phyloP scores from a whole-genome alignment of 1,140 invertebrate genomes.

The Drosophila hydei region DNA sequence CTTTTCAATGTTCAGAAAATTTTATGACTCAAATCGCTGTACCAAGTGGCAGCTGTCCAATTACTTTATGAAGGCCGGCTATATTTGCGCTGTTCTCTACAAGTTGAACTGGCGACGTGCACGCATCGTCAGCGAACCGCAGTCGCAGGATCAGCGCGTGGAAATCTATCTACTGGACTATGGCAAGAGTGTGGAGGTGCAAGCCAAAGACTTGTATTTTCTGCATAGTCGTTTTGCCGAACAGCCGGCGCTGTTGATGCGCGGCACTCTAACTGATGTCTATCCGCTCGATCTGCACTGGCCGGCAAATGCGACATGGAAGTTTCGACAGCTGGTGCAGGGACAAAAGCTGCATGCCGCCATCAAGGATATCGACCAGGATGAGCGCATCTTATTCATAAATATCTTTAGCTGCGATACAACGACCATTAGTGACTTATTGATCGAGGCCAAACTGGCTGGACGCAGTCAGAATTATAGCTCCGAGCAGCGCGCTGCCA shows the following conservation, averaged over 20 bases:
- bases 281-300: constrained; percentile 47
- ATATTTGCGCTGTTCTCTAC: constrained; percentile 22
- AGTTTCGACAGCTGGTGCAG: neutral
- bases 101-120: constrained; percentile 31
- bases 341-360: neutral
- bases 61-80: constrained; percentile 25
- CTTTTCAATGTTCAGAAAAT: neutral
- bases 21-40: neutral
- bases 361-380: constrained; percentile 30
- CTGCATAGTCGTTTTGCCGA: neutral
- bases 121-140: constrained; percentile 13
- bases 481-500: accelerated
- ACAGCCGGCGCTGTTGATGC: constrained; percentile 14
- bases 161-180: constrained; percentile 45
- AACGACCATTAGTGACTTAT: neutral
- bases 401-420: neutral
- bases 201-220: constrained; percentile 10
- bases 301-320: neutral
- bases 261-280: constrained; percentile 43
- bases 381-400: constrained; percentile 22
- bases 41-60: neutral
- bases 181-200: constrained; percentile 11
- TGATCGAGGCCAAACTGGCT: constrained; percentile 29
- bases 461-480: constrained; percentile 31
- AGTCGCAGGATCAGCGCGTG: neutral